Percentiles rank a stretch among this genome's conserved stretches.
These are phyloP conservation scores for Macquaria ambigua DNA, from an alignment of 2,113 vertebrate genomes.

Conservation along the genomic window DNA sequence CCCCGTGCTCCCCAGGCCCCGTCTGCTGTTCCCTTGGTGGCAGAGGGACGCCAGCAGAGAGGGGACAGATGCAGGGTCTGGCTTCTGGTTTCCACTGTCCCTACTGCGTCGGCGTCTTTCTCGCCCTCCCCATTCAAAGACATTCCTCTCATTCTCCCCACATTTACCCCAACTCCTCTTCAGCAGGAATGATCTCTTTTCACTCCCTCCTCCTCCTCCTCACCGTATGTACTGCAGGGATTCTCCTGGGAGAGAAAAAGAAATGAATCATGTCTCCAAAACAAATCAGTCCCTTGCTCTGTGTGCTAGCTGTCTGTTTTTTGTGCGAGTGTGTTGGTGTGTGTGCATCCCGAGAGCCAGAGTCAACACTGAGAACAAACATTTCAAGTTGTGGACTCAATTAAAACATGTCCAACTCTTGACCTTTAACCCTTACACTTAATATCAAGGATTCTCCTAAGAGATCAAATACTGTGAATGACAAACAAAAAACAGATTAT, in stretches of 20 bases:
- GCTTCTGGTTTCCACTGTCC: constrained; percentile 38
- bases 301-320: neutral
- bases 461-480: neutral
- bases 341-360: neutral
- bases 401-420: neutral
- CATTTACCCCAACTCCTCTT: constrained; percentile 6
- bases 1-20: constrained; percentile 57
- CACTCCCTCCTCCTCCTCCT: neutral
- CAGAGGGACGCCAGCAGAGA: constrained; percentile 76
- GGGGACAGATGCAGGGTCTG: constrained; percentile 81
- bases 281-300: neutral
- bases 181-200: neutral
- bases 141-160: constrained; percentile 52
- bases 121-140: constrained; percentile 40
- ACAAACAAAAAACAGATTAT: neutral
- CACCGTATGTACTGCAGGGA: neutral
- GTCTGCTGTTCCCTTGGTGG: constrained; percentile 69
- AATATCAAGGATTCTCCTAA: neutral
- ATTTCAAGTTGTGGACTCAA: neutral
- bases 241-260: constrained; percentile 28
- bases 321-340: neutral
- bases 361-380: constrained; percentile 32
- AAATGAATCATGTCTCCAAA: constrained; percentile 29
- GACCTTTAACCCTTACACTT: constrained; percentile 19
- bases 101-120: constrained; percentile 27